Percentiles rank a stretch among this genome's conserved stretches.
Conservation (phyloP, 2,888 invertebrate genomes). For the Cecidostiba fungosa region DNA sequence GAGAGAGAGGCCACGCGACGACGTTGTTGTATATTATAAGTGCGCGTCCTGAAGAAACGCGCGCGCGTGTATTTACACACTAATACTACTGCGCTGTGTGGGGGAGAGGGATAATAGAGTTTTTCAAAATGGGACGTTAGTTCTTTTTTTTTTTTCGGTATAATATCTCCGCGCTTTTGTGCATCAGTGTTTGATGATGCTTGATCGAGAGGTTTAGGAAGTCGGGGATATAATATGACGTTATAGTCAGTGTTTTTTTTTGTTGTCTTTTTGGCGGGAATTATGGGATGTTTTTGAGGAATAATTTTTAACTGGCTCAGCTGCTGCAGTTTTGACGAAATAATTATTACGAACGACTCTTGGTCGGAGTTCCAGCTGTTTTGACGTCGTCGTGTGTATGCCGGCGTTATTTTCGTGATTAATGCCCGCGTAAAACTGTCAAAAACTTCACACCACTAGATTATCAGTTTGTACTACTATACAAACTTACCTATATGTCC, state of each 20-base stretch:
- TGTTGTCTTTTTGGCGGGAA: not conserved
- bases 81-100: not conserved
- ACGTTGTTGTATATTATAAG: not conserved
- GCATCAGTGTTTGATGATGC: not conserved
- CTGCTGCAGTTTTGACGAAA: too few relatives aligned
- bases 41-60: not conserved
- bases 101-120: conserved; percentile 27
- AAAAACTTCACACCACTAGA: not conserved
- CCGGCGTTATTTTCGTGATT: not conserved
- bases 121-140: conserved; percentile 25
- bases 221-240: not conserved
- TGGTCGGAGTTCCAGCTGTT: not conserved
- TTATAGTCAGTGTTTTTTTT: not conserved
- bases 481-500: too few relatives aligned
- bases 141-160: conserved; percentile 1
- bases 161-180: not conserved
- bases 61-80: not conserved
- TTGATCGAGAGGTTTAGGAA: conserved; percentile 29
- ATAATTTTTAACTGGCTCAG: too few relatives aligned
- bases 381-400: not conserved
- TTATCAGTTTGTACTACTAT: not conserved
- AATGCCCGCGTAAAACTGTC: not conserved
- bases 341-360: not conserved
- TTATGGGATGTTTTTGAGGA: not conserved
- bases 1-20: conserved; percentile 23